Percentiles rank a stretch among this genome's conserved stretches.
These are phyloP conservation scores for Eulemur coronatus DNA, from an alignment of 2,797 vertebrate genomes.

Conservation along the genomic window DNA sequence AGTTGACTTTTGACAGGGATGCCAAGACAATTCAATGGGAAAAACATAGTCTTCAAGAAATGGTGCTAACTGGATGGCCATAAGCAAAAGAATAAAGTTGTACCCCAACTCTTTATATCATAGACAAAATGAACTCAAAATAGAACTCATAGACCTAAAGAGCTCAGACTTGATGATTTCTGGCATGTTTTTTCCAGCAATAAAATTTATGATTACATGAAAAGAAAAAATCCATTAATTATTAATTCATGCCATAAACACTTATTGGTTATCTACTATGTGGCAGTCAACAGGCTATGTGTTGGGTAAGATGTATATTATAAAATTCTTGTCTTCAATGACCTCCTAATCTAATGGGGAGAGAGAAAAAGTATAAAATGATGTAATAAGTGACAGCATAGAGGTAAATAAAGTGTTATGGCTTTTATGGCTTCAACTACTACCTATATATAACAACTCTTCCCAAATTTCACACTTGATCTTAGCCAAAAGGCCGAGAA, in stretches of 20 bases:
- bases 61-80: background rate
- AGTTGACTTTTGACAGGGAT: background rate
- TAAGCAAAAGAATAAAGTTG: background rate
- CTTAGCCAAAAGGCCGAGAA: background rate
- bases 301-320: background rate
- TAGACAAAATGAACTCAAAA: background rate
- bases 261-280: background rate
- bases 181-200: background rate
- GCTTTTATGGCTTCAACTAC: background rate
- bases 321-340: background rate
- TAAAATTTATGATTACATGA: background rate
- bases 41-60: background rate
- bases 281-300: background rate
- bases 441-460: background rate
- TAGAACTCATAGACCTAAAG: background rate
- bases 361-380: background rate
- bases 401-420: background rate
- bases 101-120: background rate
- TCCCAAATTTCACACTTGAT: background rate
- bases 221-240: background rate
- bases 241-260: background rate
- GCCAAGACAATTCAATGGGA: background rate
- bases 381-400: background rate
- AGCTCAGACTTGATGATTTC: background rate
- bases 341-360: background rate